Base-by-base conservation (phyloP, 2,113 vertebrate genomes). In the human region DNA sequence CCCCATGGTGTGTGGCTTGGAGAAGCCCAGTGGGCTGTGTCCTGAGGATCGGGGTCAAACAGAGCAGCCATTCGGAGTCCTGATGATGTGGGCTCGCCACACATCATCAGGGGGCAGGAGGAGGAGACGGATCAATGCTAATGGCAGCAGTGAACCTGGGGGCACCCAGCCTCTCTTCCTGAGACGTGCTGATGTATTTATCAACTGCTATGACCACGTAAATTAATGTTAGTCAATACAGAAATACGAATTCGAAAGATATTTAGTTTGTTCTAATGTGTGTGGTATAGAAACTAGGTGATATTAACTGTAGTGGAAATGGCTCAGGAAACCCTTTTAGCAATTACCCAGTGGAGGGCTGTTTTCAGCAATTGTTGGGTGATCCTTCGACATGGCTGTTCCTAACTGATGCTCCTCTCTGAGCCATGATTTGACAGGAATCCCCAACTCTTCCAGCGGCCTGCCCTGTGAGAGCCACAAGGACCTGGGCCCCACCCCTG, bases 121-220 rank as follows among this genome's bases (percentile, higher is more conserved):
- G 72, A 68, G 52, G 13, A 27, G 59, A 20, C 5, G 6, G 76
- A 40, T 30, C 52, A 59, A 20, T 0, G 9, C 55, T 32, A 6
- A 25, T 23, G 38, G 68, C 35, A 27, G 8, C 38, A 4, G 43
- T 5, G 48, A 82, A 22, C 50, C 13, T 18, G 35, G 57, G 61
- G 68, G 32, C 6, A 10, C 10, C 2, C 11, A 30, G 83, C 20
- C 40, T 27, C 35, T 5, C 38, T 23, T 64, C 12, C 0, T 16
- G 59, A 76, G 78, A 27, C 0, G 0, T 8, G n/a, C 18, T 8
- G 8, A 1, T 8, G 0, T 6, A 27, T 14, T 43, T 38, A 12
- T 48, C 73, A 22, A 13, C 10, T 43, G 7, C n/a, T 32, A 22
- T 0, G 14, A 35, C 6, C 6, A 13, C 8, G 38, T 22, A 76